These are phyloP conservation scores for Myotis davidii DNA, from an alignment of 2,113 vertebrate genomes.

Conservation along the genomic window DNA sequence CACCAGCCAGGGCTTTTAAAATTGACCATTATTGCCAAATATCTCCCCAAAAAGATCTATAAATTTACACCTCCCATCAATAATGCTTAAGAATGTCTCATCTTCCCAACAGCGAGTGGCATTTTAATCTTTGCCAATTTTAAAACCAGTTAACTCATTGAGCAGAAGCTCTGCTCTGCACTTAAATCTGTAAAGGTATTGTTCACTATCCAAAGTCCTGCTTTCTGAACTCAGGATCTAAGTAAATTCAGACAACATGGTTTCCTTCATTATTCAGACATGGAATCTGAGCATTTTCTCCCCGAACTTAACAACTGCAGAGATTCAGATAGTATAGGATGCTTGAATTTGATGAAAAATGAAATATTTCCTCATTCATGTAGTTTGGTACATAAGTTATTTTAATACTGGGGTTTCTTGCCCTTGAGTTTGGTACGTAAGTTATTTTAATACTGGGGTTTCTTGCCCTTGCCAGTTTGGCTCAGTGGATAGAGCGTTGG, in stretches of 20 bases:
- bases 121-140: neutral
- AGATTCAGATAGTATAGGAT: neutral
- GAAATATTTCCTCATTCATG: conserved; percentile 1
- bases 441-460: neutral
- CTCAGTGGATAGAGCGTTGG: no score
- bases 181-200: neutral
- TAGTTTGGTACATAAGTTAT: neutral
- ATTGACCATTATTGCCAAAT: neutral
- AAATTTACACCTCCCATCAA: neutral
- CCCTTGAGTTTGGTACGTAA: neutral
- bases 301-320: neutral
- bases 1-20: neutral
- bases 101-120: neutral
- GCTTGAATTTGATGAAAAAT: conserved; percentile 8
- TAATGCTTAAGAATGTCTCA: neutral
- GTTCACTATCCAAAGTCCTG: neutral
- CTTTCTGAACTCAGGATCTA: neutral
- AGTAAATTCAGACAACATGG: neutral
- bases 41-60: conserved; percentile 3
- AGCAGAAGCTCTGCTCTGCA: neutral
- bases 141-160: conserved; percentile 3
- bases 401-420: neutral
- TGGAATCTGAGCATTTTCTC: neutral
- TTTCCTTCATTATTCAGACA: neutral
- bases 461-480: no score